phyloP scores from a whole-genome alignment of 2,888 invertebrate genomes.

The Polydrusus pterygomalis region DNA sequence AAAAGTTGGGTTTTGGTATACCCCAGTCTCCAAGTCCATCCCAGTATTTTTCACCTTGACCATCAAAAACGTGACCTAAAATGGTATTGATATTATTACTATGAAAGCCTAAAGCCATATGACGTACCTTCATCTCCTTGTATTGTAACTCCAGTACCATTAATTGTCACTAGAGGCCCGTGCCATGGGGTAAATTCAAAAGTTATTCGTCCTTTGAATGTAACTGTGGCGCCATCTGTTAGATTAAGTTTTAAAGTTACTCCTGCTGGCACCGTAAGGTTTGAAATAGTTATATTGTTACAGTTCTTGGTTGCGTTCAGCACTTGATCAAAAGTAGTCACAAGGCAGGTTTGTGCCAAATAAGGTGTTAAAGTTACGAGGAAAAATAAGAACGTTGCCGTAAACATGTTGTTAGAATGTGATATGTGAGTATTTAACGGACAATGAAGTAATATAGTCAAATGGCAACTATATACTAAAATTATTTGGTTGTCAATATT shows the following conservation, averaged over 20 bases:
- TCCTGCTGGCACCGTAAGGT: constrained; percentile 40
- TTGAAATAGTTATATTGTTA: constrained; percentile 21
- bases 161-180: constrained; percentile 43
- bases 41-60: constrained; percentile 57
- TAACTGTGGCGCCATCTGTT: constrained; percentile 33
- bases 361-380: background rate
- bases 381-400: background rate
- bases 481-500: too few species aligned
- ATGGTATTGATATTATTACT: too few species aligned
- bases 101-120: too few species aligned
- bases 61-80: constrained; percentile 52
- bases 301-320: constrained; percentile 24
- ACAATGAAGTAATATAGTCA: background rate
- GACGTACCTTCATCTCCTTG: constrained; percentile 48
- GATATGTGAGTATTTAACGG: background rate
- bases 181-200: constrained; percentile 40
- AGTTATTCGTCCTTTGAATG: constrained; percentile 37
- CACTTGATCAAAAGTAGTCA: constrained; percentile 36
- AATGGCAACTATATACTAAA: too few species aligned
- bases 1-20: constrained; percentile 55
- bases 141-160: constrained; percentile 38
- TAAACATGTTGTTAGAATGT: background rate
- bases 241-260: constrained; percentile 38
- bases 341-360: constrained; percentile 3
- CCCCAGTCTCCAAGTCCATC: constrained; percentile 55